A percentile compares a stretch with the other conserved stretches of the same genome.
These are phyloP conservation scores for Ictalurus punctatus DNA, from an alignment of 2,113 vertebrate genomes.

Conservation along the genomic window DNA sequence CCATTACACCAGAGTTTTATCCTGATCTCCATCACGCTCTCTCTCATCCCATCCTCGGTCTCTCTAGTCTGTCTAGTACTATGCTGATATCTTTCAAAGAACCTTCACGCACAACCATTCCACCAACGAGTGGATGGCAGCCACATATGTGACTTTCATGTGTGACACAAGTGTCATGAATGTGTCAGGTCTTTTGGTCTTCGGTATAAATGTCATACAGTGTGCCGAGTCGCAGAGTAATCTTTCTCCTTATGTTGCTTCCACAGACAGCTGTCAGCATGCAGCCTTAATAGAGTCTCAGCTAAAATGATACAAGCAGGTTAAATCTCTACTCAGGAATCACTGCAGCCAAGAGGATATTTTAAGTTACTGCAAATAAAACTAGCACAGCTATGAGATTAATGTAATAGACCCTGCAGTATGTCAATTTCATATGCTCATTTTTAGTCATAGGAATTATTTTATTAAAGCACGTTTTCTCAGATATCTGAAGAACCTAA, in stretches of 20 bases:
- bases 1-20: constrained; percentile 38
- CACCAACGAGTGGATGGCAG: neutral
- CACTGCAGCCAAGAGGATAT: neutral
- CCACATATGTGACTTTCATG: neutral
- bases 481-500: neutral
- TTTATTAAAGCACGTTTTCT: neutral
- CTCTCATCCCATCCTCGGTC: neutral
- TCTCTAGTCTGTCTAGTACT: neutral
- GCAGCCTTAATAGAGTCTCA: constrained; percentile 5
- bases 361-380: neutral
- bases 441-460: neutral
- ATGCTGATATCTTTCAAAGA: constrained; percentile 9
- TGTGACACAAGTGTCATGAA: neutral
- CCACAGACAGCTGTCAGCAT: neutral
- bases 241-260: neutral
- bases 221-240: neutral
- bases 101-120: constrained; percentile 4
- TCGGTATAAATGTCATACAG: constrained; percentile 15
- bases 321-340: neutral
- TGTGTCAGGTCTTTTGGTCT: neutral
- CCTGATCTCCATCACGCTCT: constrained; percentile 9
- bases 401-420: neutral
- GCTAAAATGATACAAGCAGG: neutral
- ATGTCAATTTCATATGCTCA: neutral
- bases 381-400: neutral